phyloP scores from a whole-genome alignment of 2,113 vertebrate genomes.

The Thomomys bottae region DNA sequence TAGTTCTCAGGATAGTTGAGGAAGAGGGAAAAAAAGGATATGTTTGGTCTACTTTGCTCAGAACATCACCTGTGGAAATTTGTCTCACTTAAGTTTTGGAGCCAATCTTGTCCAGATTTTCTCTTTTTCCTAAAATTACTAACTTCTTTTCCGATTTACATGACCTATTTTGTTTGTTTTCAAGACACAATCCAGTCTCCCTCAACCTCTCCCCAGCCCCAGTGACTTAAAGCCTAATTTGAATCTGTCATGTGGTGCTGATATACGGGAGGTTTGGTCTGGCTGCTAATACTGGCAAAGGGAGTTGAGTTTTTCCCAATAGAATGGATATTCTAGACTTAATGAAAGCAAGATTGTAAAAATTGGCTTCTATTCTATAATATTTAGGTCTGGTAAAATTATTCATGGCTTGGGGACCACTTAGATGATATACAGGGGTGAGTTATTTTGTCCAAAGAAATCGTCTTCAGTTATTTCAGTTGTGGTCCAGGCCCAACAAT shows the following conservation, averaged over 20 bases:
- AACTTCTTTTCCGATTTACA: slow-evolving; percentile 16
- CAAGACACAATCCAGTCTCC: neutral
- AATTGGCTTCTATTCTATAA: slow-evolving; percentile 63
- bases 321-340: slow-evolving; percentile 54
- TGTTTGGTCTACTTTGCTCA: neutral
- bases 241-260: slow-evolving; percentile 63
- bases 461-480: slow-evolving; percentile 5
- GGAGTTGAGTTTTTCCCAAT: slow-evolving; percentile 40
- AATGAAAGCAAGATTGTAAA: slow-evolving; percentile 73
- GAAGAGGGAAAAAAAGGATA: rapidly evolving
- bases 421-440: neutral
- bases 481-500: neutral
- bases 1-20: neutral
- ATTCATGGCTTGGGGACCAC: neutral
- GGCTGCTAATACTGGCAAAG: slow-evolving; percentile 60
- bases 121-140: slow-evolving; percentile 26
- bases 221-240: slow-evolving; percentile 65
- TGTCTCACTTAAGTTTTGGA: slow-evolving; percentile 10
- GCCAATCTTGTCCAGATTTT: neutral
- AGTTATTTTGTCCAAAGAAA: slow-evolving; percentile 42
- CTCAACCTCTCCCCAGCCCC: neutral
- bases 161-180: slow-evolving; percentile 30
- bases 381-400: slow-evolving; percentile 59
- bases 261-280: slow-evolving; percentile 26
- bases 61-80: neutral